Evolutionary conservation across 2,797 vertebrate genomes (phyloP), one percentile per base, ranked within the genome.

Genomic region (Coregonus suidteri): DNA sequence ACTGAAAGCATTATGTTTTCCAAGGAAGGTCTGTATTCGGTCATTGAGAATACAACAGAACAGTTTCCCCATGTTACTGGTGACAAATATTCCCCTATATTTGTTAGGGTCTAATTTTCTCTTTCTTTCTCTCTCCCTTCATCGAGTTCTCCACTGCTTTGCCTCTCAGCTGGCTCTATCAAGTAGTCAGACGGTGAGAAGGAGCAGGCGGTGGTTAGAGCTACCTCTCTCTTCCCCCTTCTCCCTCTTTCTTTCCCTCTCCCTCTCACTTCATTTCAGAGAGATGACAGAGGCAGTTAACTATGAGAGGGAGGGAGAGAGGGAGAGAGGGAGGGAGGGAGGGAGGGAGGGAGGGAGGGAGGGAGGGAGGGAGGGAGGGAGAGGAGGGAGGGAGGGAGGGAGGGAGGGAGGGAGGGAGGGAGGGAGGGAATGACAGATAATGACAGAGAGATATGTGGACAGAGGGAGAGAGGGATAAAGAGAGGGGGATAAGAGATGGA

Each of bases 221-320:
- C 71, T 73, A 16, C 9, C 64, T 14, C 56, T 16, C 20, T 1
- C 30, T 2, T 1, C 18, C 47, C 11, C 20, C 5, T 54, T 34
- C 54, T 59, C 68, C 18, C 13, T 34, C 31, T 34, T 6, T 41
- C 37, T 4, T 4, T 35, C 4, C 35, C 31, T 34, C 31, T 3
- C n/a, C 7, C 41, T 11, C 41, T 11, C 41, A 9, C 41, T 73
- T 15, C 25, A 9, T 73, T 20, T 54, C 30, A 7, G 52, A 72
- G 41, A 73, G 71, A 56, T 31, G 71, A 35, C 52, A 34, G 30
- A 16, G 51, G 51, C 37, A 54, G 52, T 73, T 53, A 56, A 73
- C 13, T 31, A 30, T 15, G 71, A 56, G 52, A 35, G 4, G 25
- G 16, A 18, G 14, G 25, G 25, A 25, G 25, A 25, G 25, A 25